Percentiles rank a stretch among this genome's conserved stretches.
These are phyloP conservation scores for Ametastegia equiseti DNA, from an alignment of 2,888 invertebrate species.

Conservation along the genomic window DNA sequence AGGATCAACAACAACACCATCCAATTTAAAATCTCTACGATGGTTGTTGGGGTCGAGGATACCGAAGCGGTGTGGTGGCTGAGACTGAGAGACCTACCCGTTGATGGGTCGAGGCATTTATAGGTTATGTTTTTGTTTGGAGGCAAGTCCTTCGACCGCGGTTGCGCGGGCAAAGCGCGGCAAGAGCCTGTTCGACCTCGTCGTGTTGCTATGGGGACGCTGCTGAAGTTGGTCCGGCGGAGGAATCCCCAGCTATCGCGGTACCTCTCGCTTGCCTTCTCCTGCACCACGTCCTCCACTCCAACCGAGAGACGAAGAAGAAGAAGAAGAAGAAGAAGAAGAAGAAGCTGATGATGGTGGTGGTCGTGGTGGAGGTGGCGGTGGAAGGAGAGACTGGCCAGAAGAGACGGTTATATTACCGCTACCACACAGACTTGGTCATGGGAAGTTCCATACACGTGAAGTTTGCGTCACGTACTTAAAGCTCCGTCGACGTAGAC, in stretches of 20 bases:
- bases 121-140: slow-evolving; percentile 46
- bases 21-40: slow-evolving; percentile 30
- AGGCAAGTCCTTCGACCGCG: slow-evolving; percentile 20
- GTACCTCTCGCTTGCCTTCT: slow-evolving; percentile 36
- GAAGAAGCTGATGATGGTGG: no score
- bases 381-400: slow-evolving; percentile 42
- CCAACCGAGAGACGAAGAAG: slow-evolving; percentile 8
- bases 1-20: slow-evolving; percentile 8
- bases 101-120: slow-evolving; percentile 37
- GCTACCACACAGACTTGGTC: slow-evolving; percentile 47
- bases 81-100: slow-evolving; percentile 19
- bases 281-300: slow-evolving; percentile 29
- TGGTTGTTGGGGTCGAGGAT: slow-evolving; percentile 26
- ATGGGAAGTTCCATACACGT: slow-evolving; percentile 37
- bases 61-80: background rate
- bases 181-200: slow-evolving; percentile 41
- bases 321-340: no score
- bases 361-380: slow-evolving; percentile 16
- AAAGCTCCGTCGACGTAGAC: slow-evolving; percentile 13
- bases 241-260: slow-evolving; percentile 48
- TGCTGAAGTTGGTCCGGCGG: slow-evolving; percentile 36
- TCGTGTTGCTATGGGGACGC: slow-evolving; percentile 46
- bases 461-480: slow-evolving; percentile 26
- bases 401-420: slow-evolving; percentile 51
- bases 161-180: slow-evolving; percentile 12